A percentile compares a stretch with the other conserved stretches of the same genome.
These are phyloP conservation scores for Crocodylus rhombifer DNA, from an alignment of 2,797 vertebrate genomes.

Conservation along the genomic window DNA sequence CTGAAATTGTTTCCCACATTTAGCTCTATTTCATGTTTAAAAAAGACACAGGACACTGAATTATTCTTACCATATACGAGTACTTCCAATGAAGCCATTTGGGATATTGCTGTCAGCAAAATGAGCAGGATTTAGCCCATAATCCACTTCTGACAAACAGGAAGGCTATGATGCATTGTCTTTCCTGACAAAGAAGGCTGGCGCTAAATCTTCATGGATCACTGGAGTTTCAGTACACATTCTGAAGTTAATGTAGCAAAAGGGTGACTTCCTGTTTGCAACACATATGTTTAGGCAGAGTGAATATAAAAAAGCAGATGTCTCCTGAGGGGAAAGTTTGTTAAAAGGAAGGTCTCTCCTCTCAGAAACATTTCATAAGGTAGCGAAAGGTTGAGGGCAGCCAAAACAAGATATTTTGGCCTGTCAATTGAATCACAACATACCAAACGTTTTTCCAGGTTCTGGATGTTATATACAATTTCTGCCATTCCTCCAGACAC, in stretches of 20 bases:
- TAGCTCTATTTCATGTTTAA: constrained; percentile 42
- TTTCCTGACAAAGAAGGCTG: constrained; percentile 22
- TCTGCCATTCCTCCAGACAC: not conserved
- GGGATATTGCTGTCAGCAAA: constrained; percentile 56
- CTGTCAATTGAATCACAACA: constrained; percentile 19
- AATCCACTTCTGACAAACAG: constrained; percentile 11
- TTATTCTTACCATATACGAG: constrained; percentile 1
- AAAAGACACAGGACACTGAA: constrained; percentile 26
- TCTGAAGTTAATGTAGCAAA: constrained; percentile 45
- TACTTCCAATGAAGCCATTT: constrained; percentile 41
- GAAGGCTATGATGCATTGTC: constrained; percentile 19
- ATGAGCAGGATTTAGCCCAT: constrained; percentile 41
- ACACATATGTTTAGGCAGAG: constrained; percentile 51
- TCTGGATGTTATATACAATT: not conserved
- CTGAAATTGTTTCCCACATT: constrained; percentile 33
- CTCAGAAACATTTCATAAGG: constrained; percentile 45
- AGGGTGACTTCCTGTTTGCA: not conserved
- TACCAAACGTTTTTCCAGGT: not conserved
- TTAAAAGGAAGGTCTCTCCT: constrained; percentile 35
- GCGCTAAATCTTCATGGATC: constrained; percentile 12
- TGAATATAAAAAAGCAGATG: constrained; percentile 50
- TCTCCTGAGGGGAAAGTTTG: constrained; percentile 27
- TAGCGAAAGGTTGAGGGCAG: not conserved
- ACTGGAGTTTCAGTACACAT: not conserved
- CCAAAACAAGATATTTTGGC: constrained; percentile 34